Conservation (phyloP, 2,797 vertebrate species). For the Phyllotis vaccarum region DNA sequence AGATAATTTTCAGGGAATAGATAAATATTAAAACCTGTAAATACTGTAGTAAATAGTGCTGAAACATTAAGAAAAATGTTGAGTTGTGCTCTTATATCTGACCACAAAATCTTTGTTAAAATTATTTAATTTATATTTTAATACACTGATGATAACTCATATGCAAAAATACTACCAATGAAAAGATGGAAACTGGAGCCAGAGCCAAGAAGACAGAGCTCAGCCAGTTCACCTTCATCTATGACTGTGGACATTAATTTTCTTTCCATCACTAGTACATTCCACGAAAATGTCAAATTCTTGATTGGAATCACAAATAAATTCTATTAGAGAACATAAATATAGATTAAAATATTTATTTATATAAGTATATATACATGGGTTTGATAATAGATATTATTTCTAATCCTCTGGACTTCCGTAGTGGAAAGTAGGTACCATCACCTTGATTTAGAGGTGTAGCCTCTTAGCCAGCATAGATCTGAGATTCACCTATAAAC, state of each 20-base stretch:
- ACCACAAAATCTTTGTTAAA: background rate
- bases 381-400: background rate
- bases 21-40: background rate
- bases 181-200: background rate
- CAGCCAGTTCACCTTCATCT: background rate
- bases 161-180: background rate
- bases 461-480: no score
- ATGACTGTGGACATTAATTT: background rate
- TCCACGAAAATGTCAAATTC: background rate
- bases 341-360: background rate
- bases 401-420: background rate
- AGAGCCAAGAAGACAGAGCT: background rate
- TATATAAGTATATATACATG: background rate
- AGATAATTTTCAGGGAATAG: background rate
- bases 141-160: conserved; percentile 4
- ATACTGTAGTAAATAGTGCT: background rate
- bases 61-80: background rate
- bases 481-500: no score
- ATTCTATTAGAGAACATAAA: background rate
- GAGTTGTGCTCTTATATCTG: background rate
- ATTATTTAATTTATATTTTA: background rate
- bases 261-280: background rate
- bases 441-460: no score
- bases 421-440: no score
- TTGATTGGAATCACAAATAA: background rate